Evolutionary conservation across 2,797 vertebrate genomes (phyloP), one percentile per base, ranked within the genome.

Genomic region (Sebastiscus albofasciatus): DNA sequence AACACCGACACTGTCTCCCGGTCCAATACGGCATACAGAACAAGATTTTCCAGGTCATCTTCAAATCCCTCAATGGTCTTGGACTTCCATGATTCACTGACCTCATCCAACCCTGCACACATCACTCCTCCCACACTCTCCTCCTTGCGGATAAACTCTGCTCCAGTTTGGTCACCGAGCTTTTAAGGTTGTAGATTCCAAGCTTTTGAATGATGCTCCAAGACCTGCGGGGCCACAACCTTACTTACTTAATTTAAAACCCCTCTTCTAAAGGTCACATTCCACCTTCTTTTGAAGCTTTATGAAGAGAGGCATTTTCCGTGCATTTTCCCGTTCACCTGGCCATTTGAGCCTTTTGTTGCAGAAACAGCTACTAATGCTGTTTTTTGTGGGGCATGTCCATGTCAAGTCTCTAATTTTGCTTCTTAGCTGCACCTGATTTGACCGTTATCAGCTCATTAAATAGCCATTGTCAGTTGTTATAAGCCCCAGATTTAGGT

Each of bases 51-150:
- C 31, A 75, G 55, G 67, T 42, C n/a, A 16, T 65, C 24, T 55
- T 73, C 22, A 56, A 66, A 60, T 67, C 42, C 42, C 20, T 20
- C 18, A 36, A 4, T 9, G 36, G 62, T 59, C 56, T 52, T 16
- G 49, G 67, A 54, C 66, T 54, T 49, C 34, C 55, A 9, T 49
- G 65, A 67, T 58, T 85, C 69, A 26, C 58, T 80, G 70, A 81
- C 81, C 75, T 74, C 52, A 36, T 67, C 39, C 42, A 70, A n/a
- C 60, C 49, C 58, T 12, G 14, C 66, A 33, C 64, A 75, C 72
- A 64, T 76, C 33, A 24, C 59, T 79, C 33, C 34, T 59, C 42
- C 61, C 55, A 55, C n/a, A 12, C 55, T 34, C 59, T 56, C 34
- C 52, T 34, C 12, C 58, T 76, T 42, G 8, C 69, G 61, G 55